Percentiles rank a stretch among this genome's conserved stretches.
phyloP scores from a whole-genome alignment of 1,140 invertebrate genomes.

The Gerris buenoi region DNA sequence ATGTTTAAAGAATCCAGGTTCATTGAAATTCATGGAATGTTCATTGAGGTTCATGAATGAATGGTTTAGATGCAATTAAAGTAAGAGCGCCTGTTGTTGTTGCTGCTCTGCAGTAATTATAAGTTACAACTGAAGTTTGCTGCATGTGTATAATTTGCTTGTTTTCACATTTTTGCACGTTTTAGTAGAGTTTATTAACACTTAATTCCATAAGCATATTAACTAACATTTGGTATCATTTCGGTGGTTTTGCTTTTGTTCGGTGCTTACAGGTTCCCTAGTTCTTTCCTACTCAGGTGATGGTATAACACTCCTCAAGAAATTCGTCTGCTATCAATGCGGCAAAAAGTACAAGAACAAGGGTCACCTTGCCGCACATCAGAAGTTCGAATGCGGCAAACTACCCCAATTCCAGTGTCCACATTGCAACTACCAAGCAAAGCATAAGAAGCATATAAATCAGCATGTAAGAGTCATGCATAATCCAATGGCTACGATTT shows the following conservation, averaged over 20 bases:
- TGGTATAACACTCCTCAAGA: no score
- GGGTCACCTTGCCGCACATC: slow-evolving; percentile 29
- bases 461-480: slow-evolving; percentile 30
- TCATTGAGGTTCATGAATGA: no score
- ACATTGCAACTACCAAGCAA: slow-evolving; percentile 36
- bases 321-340: slow-evolving; percentile 7
- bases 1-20: no score
- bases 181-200: no score
- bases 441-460: slow-evolving; percentile 30
- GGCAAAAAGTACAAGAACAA: slow-evolving; percentile 10
- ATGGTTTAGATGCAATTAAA: no score
- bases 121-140: no score
- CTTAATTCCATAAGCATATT: neutral
- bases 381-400: slow-evolving; percentile 38
- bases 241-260: neutral
- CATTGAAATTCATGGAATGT: no score
- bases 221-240: neutral
- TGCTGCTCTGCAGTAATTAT: no score
- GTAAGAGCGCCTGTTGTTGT: no score
- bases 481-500: slow-evolving; percentile 12
- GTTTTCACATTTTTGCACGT: no score
- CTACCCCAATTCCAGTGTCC: slow-evolving; percentile 38
- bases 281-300: neutral
- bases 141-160: no score
- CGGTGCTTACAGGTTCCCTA: neutral